Conservation (phyloP, 2,113 vertebrate species). For the Myrmophylax atrothorax region DNA sequence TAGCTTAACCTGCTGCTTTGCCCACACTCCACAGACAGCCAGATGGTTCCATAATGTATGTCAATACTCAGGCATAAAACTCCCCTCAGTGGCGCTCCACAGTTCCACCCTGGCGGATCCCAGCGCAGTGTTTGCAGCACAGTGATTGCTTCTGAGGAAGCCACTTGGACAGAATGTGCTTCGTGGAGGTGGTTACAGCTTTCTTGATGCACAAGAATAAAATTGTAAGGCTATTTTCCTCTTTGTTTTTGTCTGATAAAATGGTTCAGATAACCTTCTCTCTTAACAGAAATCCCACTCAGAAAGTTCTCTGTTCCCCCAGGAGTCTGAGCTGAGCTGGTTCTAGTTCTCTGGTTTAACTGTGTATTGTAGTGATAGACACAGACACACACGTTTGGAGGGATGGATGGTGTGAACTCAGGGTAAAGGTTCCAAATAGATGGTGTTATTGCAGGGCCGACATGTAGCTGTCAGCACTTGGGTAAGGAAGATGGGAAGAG, state of each 20-base stretch:
- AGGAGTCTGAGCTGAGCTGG: not conserved
- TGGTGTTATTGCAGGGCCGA: not conserved
- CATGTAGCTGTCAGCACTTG: not conserved
- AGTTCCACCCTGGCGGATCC: not conserved
- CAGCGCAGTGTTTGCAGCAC: not conserved
- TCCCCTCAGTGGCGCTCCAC: not conserved
- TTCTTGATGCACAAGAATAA: not conserved
- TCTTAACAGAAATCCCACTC: not conserved
- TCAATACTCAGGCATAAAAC: not conserved
- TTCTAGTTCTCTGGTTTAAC: not conserved
- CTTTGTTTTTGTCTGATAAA: not conserved
- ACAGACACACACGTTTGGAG: accelerated
- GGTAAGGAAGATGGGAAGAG: not conserved
- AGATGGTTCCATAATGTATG: not conserved
- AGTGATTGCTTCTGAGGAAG: not conserved
- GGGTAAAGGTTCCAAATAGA: not conserved
- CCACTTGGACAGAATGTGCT: not conserved
- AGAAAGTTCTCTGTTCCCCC: accelerated
- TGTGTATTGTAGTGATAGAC: accelerated
- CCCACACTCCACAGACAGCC: not conserved
- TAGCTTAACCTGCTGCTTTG: not conserved
- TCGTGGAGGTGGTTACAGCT: not conserved
- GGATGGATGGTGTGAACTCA: not conserved
- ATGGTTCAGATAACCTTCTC: not conserved
- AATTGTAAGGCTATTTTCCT: not conserved